A percentile compares a stretch with the other conserved stretches of the same genome.
phyloP scores from a whole-genome alignment of 1,140 invertebrate species.

The Bombyx mori region DNA sequence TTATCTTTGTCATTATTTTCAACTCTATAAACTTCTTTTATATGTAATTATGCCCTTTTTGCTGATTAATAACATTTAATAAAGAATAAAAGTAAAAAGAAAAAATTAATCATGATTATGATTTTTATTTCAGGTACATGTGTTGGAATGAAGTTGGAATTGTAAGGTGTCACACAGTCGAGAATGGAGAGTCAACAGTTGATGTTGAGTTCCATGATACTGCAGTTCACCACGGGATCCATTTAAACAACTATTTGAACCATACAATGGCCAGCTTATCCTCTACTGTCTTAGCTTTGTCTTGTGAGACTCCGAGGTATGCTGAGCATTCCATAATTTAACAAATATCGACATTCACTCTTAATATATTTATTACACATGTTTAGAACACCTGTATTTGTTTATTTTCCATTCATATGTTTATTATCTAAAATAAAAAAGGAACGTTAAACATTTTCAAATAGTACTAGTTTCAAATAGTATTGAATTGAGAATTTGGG shows the following conservation, averaged over 20 bases:
- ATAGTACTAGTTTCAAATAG: too few relatives aligned
- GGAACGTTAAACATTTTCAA: too few relatives aligned
- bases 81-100: too few relatives aligned
- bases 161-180: constrained; percentile 80
- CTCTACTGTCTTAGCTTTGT: constrained; percentile 82
- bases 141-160: constrained; percentile 92
- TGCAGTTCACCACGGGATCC: constrained; percentile 89
- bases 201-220: constrained; percentile 97
- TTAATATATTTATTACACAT: not conserved
- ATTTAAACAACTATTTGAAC: constrained; percentile 86
- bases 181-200: constrained; percentile 81
- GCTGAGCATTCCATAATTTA: not conserved
- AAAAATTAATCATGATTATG: too few relatives aligned
- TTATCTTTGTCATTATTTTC: too few relatives aligned
- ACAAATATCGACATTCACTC: not conserved
- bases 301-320: constrained; percentile 75
- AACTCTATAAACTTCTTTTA: too few relatives aligned
- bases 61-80: too few relatives aligned
- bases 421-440: too few relatives aligned
- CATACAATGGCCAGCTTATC: constrained; percentile 89
- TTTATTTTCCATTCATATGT: too few relatives aligned
- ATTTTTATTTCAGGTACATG: constrained; percentile 69
- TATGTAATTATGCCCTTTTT: too few relatives aligned
- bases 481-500: too few relatives aligned
- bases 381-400: too few relatives aligned